Evolutionary conservation across 2,113 vertebrate genomes (phyloP), one percentile per base, ranked within the genome.

Genomic region (Eublepharis macularius): DNA sequence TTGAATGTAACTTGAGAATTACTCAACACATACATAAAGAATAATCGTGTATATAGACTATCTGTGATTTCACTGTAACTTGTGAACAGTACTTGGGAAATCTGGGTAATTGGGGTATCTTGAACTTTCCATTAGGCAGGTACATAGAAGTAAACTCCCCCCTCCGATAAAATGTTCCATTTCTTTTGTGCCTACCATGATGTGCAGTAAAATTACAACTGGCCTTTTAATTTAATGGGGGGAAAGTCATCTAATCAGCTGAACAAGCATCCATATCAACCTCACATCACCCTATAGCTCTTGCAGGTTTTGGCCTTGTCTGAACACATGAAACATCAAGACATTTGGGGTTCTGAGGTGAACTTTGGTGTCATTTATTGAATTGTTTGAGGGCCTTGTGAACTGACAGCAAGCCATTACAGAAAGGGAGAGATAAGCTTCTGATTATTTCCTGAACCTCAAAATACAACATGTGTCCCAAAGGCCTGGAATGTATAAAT

Each of bases 401-500:
- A 91, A 78, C 85, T 92, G 91, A 93, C 91, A 93, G 87, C 82
- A 89, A 89, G 84, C 89, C 90, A 68, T 92, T 93, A 86, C 79
- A 88, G 79, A 82, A 87, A 92, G 81, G 85, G 80, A 91, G 88
- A 94, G 91, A 92, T 92, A 92, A 92, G 91, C 89, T 90, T 86
- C 88, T 1, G 34, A 93, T 94, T 91, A 91, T 85, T 86, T 88
- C 81, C 57, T 29, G 80, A 88, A 79, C 80, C 63, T 76, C 90
- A 83, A 92, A 90, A 94, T 86, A n/a, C 84, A 94, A 86, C 76
- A 29, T 82, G 82, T 91, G 90, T 95, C 93, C 94, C 65, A 90
- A 87, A 60, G 83, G 66, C 83, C 80, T 65, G 70, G 45, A 3
- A 87, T 73, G 45, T 83, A 91, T 93, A 94, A 94, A 95, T 94